A percentile compares a stretch with the other conserved stretches of the same genome.
phyloP scores from a whole-genome alignment of 1,140 invertebrate genomes.

The Pachyrhynchus sulphureomaculatus region DNA sequence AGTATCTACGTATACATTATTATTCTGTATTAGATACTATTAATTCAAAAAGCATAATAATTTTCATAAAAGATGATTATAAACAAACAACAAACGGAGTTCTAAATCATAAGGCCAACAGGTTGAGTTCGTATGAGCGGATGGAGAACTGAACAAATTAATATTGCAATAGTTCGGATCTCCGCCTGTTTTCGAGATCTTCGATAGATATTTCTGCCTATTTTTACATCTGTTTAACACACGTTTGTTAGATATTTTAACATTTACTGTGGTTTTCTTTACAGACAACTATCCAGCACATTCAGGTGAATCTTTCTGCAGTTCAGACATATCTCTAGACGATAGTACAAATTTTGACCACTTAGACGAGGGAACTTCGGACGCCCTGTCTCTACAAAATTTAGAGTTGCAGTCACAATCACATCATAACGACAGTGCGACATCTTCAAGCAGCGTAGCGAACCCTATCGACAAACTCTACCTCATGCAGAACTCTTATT shows the following conservation, averaged over 20 bases:
- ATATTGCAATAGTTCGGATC: background rate
- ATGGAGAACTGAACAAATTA: too few species aligned
- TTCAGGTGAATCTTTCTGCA: conserved; percentile 87
- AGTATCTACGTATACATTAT: conserved; percentile 44
- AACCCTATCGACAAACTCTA: conserved; percentile 98
- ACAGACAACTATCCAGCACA: conserved; percentile 78
- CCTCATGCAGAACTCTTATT: conserved; percentile 96
- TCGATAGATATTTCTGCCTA: background rate
- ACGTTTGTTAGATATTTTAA: too few species aligned
- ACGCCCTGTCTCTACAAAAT: conserved; percentile 73
- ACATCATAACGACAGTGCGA: conserved; percentile 53
- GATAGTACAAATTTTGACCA: conserved; percentile 76
- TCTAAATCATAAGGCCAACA: too few species aligned
- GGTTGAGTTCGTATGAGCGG: too few species aligned
- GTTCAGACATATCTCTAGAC: conserved; percentile 83
- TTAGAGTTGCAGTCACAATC: conserved; percentile 60
- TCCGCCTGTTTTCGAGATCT: background rate
- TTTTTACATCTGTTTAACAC: too few species aligned
- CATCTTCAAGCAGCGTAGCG: conserved; percentile 56
- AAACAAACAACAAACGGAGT: too few species aligned
- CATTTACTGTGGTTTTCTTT: too few species aligned
- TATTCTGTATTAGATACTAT: background rate
- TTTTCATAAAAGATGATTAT: too few species aligned
- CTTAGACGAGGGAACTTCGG: conserved; percentile 75
- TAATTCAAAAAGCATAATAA: too few species aligned